phyloP scores from a whole-genome alignment of 2,888 invertebrate genomes.

The Drosophila acutilabella region DNA sequence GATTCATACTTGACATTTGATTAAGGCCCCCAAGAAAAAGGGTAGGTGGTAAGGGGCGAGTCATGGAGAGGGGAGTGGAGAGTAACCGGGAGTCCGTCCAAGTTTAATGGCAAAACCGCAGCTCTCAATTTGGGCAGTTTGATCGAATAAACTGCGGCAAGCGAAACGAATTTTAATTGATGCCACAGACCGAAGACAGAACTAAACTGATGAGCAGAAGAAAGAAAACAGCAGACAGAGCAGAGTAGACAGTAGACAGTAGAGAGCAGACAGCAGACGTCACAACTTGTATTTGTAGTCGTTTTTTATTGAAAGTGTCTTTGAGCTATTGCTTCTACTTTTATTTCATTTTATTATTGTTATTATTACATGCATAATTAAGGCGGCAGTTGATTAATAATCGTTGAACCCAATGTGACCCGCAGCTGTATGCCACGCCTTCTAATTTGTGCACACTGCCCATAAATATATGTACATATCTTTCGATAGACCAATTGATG shows the following conservation, averaged over 20 bases:
- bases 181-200: conserved; percentile 60
- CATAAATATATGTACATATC: background rate
- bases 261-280: conserved; percentile 32
- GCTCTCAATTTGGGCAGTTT: conserved; percentile 61
- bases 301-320: conserved; percentile 15
- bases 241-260: conserved; percentile 1
- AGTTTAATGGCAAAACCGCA: conserved; percentile 58
- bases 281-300: conserved; percentile 11
- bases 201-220: background rate
- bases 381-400: conserved; percentile 76
- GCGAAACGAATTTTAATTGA: conserved; percentile 80
- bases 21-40: conserved; percentile 48
- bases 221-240: background rate
- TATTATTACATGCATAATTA: conserved; percentile 67
- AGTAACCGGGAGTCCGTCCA: background rate
- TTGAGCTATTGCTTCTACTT: conserved; percentile 39
- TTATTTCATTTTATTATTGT: conserved; percentile 12
- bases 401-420: conserved; percentile 73
- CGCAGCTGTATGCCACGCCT: conserved; percentile 56
- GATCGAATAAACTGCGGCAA: conserved; percentile 47
- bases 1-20: conserved; percentile 81
- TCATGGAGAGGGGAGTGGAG: background rate
- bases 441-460: conserved; percentile 31
- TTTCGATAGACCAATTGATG: conserved; percentile 24
- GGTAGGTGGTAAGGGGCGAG: background rate